These are phyloP conservation scores for Drosophila grimshawi DNA, from an alignment of 1,140 invertebrate species.

Conservation along the genomic window DNA sequence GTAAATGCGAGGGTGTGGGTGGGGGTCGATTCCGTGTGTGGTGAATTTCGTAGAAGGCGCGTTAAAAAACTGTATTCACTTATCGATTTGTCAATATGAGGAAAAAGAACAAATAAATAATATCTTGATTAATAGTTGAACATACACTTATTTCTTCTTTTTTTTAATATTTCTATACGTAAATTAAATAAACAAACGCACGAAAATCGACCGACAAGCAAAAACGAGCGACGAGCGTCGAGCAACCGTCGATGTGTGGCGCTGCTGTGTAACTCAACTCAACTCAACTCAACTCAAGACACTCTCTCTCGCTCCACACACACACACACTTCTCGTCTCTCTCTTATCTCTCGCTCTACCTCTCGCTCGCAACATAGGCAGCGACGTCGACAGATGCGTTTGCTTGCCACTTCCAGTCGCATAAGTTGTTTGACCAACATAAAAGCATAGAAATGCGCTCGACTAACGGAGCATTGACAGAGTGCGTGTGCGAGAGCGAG, in stretches of 20 bases:
- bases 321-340: constrained; percentile 48
- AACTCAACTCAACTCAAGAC: constrained; percentile 27
- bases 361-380: constrained; percentile 17
- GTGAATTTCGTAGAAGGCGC: constrained; percentile 58
- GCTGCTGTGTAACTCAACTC: constrained; percentile 70
- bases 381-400: constrained; percentile 5
- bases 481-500: constrained; percentile 8
- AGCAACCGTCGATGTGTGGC: constrained; percentile 72
- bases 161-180: neutral
- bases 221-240: constrained; percentile 48
- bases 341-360: neutral
- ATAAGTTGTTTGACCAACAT: constrained; percentile 52
- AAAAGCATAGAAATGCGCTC: constrained; percentile 28
- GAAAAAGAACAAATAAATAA: constrained; percentile 1
- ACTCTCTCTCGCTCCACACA: constrained; percentile 40
- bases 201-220: constrained; percentile 26
- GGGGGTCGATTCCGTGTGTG: constrained; percentile 49
- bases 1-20: constrained; percentile 11
- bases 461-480: neutral
- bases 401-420: constrained; percentile 34
- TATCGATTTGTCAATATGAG: constrained; percentile 65
- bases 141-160: neutral
- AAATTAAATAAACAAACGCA: constrained; percentile 33
- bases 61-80: constrained; percentile 35
- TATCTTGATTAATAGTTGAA: constrained; percentile 9